Conservation (phyloP, 2,113 vertebrate species). For the Chiloscyllium plagiosum region DNA sequence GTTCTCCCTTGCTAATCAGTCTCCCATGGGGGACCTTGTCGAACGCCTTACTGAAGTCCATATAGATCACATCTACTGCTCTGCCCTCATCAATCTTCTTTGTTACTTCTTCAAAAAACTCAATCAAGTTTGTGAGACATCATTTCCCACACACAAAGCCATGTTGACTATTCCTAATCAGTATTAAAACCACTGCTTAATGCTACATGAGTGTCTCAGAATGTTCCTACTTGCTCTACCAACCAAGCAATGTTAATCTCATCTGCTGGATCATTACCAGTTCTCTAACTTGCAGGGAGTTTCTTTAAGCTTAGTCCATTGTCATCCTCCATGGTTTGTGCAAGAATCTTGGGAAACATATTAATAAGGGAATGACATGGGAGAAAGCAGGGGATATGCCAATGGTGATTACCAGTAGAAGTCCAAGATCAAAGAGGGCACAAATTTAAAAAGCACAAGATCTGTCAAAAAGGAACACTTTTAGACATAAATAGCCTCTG, state of each 20-base stretch:
- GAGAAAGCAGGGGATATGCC: neutral
- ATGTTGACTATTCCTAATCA: no score
- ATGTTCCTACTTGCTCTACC: neutral
- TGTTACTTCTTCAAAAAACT: no score
- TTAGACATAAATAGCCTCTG: neutral
- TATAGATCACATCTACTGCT: no score
- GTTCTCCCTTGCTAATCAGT: no score
- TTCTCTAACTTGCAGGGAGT: no score
- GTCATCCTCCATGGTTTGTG: neutral
- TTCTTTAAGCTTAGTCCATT: neutral
- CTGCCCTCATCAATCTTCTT: no score
- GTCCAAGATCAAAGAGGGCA: neutral
- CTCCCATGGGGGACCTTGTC: no score
- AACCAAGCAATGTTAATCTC: neutral
- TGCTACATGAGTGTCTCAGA: no score
- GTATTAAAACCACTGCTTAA: neutral
- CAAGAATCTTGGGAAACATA: neutral
- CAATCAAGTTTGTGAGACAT: no score
- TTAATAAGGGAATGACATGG: neutral
- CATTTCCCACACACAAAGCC: no score
- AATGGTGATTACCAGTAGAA: neutral
- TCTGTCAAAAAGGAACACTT: neutral
- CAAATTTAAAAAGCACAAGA: neutral
- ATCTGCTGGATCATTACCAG: neutral
- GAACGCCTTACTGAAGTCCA: no score